Evolutionary conservation across 2,888 invertebrate species (phyloP).

Genomic region (Dryomyza anilis): DNA sequence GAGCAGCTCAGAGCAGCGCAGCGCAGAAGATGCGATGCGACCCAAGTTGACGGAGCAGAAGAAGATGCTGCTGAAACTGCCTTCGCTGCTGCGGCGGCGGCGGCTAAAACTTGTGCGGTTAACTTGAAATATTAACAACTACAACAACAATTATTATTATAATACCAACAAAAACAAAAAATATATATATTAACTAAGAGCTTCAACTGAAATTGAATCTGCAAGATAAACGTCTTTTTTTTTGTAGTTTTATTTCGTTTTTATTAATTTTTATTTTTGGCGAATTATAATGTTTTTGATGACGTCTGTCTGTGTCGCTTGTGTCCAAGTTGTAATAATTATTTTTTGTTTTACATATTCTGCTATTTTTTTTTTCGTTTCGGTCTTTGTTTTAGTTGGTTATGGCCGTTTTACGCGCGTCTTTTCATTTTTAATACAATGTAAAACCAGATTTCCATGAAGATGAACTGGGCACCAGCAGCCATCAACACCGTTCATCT

Average conservation of each 20-base stretch:
- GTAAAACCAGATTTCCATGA: slow-evolving; percentile 43
- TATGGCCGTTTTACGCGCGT: no score
- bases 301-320: neutral
- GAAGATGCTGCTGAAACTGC: slow-evolving; percentile 1
- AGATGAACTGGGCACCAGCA: slow-evolving; percentile 38
- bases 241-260: no score
- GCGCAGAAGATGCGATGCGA: neutral
- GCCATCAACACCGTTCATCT: slow-evolving; percentile 9
- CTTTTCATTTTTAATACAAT: slow-evolving; percentile 1
- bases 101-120: neutral
- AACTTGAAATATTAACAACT: slow-evolving; percentile 5
- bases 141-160: neutral
- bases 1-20: no score
- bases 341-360: neutral
- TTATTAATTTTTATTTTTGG: no score
- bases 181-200: neutral
- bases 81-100: slow-evolving; percentile 15
- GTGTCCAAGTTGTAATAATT: neutral
- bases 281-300: slow-evolving; percentile 1
- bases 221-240: slow-evolving; percentile 9
- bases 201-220: slow-evolving; percentile 3
- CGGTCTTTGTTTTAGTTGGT: no score
- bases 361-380: no score
- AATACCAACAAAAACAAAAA: neutral
- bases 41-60: neutral